A percentile compares a stretch with the other conserved stretches of the same genome.
phyloP scores from a whole-genome alignment of 1,140 invertebrate species.

The Arctopsyche grandis region DNA sequence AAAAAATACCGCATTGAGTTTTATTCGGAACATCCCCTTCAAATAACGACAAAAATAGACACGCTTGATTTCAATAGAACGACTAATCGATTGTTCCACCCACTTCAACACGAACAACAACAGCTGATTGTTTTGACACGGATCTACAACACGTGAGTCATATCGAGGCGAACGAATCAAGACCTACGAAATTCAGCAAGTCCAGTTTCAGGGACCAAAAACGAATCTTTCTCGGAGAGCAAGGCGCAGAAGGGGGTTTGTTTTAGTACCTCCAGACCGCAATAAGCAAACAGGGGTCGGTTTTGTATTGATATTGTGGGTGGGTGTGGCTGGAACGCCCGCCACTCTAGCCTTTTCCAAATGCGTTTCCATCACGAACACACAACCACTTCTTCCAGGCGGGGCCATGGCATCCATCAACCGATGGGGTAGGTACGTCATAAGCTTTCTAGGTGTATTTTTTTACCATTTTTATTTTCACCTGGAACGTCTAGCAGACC shows the following conservation, averaged over 20 bases:
- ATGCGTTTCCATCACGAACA: constrained; percentile 47
- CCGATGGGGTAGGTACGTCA: neutral
- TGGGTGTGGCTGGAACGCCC: constrained; percentile 45
- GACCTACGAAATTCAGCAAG: neutral
- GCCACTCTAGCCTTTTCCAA: constrained; percentile 43
- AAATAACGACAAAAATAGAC: too few relatives aligned
- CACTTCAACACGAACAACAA: too few relatives aligned
- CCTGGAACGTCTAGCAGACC: too few relatives aligned
- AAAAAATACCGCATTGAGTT: too few relatives aligned
- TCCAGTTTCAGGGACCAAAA: neutral
- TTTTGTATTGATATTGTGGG: constrained; percentile 42
- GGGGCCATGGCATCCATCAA: constrained; percentile 1
- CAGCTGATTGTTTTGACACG: constrained; percentile 18
- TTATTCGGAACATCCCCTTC: too few relatives aligned
- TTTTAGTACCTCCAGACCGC: constrained; percentile 26
- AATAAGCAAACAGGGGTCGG: constrained; percentile 41
- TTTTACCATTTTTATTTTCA: too few relatives aligned
- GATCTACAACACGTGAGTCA: neutral
- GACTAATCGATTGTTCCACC: too few relatives aligned
- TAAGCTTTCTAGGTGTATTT: neutral
- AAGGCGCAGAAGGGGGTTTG: neutral
- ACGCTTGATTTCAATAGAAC: too few relatives aligned
- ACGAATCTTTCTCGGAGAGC: neutral
- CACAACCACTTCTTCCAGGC: constrained; percentile 29
- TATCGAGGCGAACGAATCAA: neutral